Evolutionary conservation across 1,140 invertebrate genomes (phyloP), one percentile per base, ranked within the genome.

Genomic region (Lordiphosa collinella): DNA sequence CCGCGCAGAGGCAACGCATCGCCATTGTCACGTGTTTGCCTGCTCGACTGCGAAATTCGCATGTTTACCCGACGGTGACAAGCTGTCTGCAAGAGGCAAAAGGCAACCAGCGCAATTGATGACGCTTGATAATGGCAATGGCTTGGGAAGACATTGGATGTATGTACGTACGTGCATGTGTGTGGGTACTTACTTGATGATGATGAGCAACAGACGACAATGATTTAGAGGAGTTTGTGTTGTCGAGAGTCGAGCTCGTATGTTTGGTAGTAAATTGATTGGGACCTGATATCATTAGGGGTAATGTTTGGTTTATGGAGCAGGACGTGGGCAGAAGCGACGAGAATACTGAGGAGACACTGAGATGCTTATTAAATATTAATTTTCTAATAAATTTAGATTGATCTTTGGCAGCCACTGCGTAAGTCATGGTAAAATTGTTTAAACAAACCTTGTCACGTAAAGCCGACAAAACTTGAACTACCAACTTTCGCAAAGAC

Each of bases 11-110:
- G 62, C 32, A 53, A 12, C 32, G 31, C 65, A 52, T 40, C 51
- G 59, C 60, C 59, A 68, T 59, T 56, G 66, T 85, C 80, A 85
- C 80, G 80, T 86, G 80, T 85, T 72, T 85, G 78, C 72, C 68
- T 60, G 80, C 74, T 85, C 80, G 71, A 80, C 74, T 75, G 80
- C 80, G 71, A 85, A 85, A 85, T 80, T 85, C 74, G 58, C 67
- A 80, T 85, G 80, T 85, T 85, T 85, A 59, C 80, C 71, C 70
- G 67, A 80, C 74, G 80, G 80, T 85, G 80, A 85, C 80, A 85
- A 80, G 74, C 80, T 85, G 80, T 85, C 80, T 85, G 80, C 74
- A 85, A 63, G 70, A 75, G 59, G 70, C 75, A 57, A 44, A 44
- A 65, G 37, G 43, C 18, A 49, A 22, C 32, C 63, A 57, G 52